A percentile compares a stretch with the other conserved stretches of the same genome.
These are phyloP conservation scores for Pseudorhiza aurosa DNA, from an alignment of 30 jellyfish, hydroid and myxozoan species.

Conservation along the genomic window DNA sequence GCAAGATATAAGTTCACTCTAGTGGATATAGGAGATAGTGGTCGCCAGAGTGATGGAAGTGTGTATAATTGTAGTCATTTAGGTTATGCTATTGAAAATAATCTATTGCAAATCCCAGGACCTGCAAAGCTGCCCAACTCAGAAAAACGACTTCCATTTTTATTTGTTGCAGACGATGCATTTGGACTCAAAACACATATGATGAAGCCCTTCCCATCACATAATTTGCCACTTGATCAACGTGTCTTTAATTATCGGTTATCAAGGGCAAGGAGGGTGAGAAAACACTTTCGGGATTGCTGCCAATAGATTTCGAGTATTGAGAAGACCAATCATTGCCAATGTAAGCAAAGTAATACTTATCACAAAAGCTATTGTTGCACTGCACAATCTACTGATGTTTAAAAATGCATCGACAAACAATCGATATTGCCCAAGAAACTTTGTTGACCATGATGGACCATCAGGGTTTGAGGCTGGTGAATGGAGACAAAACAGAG, in stretches of 20 bases:
- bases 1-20: conserved; percentile 21
- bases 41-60: conserved; percentile 69
- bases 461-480: conserved; percentile 47
- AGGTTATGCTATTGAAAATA: too few species aligned
- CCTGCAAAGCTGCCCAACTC: conserved; percentile 46
- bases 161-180: conserved; percentile 48
- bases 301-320: conserved; percentile 49
- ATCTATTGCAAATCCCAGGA: too few species aligned
- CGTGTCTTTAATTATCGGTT: conserved; percentile 8
- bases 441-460: conserved; percentile 30
- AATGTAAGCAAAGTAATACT: conserved; percentile 13
- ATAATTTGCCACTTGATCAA: conserved; percentile 28
- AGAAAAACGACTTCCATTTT: conserved; percentile 18
- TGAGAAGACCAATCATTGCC: conserved; percentile 54
- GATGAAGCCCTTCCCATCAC: conserved; percentile 66
- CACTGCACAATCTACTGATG: conserved; percentile 33
- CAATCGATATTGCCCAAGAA: conserved; percentile 27
- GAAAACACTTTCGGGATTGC: conserved; percentile 62
- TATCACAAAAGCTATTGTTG: conserved; percentile 41
- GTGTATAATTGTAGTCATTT: conserved; percentile 31
- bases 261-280: conserved; percentile 9
- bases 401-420: not conserved
- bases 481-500: conserved; percentile 37
- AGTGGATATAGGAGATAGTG: conserved; percentile 56
- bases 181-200: conserved; percentile 53